Percentiles rank a stretch among this genome's conserved stretches.
Evolutionary conservation across 2,797 vertebrate genomes (phyloP).

Genomic region (Coregonus suidteri): DNA sequence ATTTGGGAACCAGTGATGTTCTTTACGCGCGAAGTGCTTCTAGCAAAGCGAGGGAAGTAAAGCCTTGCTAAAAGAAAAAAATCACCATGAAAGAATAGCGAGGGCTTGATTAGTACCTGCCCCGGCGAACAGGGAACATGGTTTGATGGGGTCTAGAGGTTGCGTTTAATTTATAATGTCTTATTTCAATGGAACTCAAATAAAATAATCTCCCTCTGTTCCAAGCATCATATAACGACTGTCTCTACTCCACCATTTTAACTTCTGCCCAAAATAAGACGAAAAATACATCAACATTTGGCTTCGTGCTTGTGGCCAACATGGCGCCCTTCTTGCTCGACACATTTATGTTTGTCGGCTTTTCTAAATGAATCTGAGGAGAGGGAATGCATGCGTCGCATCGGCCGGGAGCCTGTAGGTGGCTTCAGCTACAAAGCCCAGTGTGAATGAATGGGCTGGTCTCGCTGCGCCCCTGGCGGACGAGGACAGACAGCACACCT

Average conservation of each 20-base stretch:
- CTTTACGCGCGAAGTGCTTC: conserved; percentile 69
- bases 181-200: conserved; percentile 19
- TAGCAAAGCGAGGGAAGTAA: conserved; percentile 23
- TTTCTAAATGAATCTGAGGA: conserved; percentile 71
- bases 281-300: conserved; percentile 43
- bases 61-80: neutral
- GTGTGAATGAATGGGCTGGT: conserved; percentile 30
- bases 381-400: conserved; percentile 45
- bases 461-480: conserved; percentile 24
- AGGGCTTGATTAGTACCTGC: conserved; percentile 6
- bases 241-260: conserved; percentile 21
- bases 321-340: conserved; percentile 79
- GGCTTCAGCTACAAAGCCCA: conserved; percentile 36
- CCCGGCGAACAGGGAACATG: conserved; percentile 11
- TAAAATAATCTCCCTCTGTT: conserved; percentile 39
- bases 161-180: neutral
- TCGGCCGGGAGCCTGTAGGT: conserved; percentile 73
- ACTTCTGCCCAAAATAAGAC: conserved; percentile 29
- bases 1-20: conserved; percentile 78
- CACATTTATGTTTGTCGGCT: conserved; percentile 73
- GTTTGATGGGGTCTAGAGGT: neutral
- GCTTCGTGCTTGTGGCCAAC: conserved; percentile 67
- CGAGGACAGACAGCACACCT: conserved; percentile 9
- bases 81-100: too few species aligned
- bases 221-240: conserved; percentile 34